phyloP scores from a whole-genome alignment of 2,888 invertebrate genomes.

The Himalopsyche tibetana region DNA sequence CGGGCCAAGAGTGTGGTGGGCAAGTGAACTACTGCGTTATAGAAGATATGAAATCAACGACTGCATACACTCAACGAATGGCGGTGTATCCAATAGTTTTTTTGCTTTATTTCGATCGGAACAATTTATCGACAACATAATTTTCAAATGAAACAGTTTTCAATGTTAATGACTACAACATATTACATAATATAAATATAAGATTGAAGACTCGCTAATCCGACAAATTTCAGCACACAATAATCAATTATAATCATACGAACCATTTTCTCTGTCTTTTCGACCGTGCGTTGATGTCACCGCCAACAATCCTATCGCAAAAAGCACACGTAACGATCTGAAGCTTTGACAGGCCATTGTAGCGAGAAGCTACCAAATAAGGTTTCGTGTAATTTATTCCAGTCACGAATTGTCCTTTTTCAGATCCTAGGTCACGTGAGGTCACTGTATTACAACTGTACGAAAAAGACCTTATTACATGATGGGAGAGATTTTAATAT shows the following conservation, averaged over 20 bases:
- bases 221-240: too few relatives aligned
- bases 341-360: constrained; percentile 51
- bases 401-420: constrained; percentile 23
- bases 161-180: too few relatives aligned
- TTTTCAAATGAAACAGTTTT: too few relatives aligned
- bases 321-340: constrained; percentile 50
- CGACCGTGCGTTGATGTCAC: constrained; percentile 63
- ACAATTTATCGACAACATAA: too few relatives aligned
- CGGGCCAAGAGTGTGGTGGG: too few relatives aligned
- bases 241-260: neutral
- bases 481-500: neutral
- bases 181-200: too few relatives aligned
- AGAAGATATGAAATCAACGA: too few relatives aligned
- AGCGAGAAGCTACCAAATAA: constrained; percentile 19
- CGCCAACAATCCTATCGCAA: constrained; percentile 52
- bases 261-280: constrained; percentile 60
- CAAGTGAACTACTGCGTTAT: too few relatives aligned
- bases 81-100: too few relatives aligned
- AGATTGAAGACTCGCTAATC: too few relatives aligned
- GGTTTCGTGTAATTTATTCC: constrained; percentile 13
- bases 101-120: too few relatives aligned
- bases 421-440: constrained; percentile 19
- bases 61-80: too few relatives aligned
- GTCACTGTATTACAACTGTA: constrained; percentile 21
- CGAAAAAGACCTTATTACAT: neutral